These are phyloP conservation scores for Palythoa grandiflora DNA, from an alignment of 92 coral and sea anemone species.

Conservation along the genomic window DNA sequence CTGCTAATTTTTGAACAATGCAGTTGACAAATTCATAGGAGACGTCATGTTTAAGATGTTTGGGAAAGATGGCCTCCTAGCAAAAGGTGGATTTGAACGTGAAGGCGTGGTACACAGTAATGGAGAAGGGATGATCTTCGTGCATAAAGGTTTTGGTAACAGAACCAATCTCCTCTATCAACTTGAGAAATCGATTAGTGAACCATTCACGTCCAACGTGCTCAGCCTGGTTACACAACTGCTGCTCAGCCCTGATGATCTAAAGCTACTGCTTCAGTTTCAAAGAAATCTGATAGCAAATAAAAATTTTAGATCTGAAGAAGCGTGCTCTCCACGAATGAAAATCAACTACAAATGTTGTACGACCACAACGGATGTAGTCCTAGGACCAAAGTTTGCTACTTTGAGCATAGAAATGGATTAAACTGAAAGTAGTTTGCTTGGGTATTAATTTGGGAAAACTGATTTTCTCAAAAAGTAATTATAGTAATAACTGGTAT, in stretches of 20 bases:
- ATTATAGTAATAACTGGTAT: no score
- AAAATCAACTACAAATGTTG: constrained; percentile 85
- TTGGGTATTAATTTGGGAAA: no score
- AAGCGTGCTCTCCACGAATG: constrained; percentile 85
- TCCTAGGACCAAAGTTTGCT: constrained; percentile 77
- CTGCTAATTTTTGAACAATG: constrained; percentile 1
- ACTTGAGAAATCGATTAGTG: constrained; percentile 56
- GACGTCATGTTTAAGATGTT: constrained; percentile 81
- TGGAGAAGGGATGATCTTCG: constrained; percentile 69
- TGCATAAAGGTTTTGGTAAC: constrained; percentile 72
- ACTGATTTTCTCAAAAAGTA: no score
- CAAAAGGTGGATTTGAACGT: constrained; percentile 79
- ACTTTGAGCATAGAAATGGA: constrained; percentile 77
- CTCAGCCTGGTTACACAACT: constrained; percentile 74
- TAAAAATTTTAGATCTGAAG: constrained; percentile 73
- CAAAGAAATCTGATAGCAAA: constrained; percentile 62
- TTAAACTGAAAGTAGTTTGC: constrained; percentile 9
- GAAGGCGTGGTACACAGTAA: constrained; percentile 71
- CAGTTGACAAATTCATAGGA: constrained; percentile 67
- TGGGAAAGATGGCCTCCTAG: constrained; percentile 84
- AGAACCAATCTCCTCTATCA: constrained; percentile 65
- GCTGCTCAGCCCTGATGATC: constrained; percentile 73
- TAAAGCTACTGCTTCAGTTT: constrained; percentile 71
- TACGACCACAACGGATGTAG: constrained; percentile 64
- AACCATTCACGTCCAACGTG: constrained; percentile 56